Conservation (phyloP, 2,797 vertebrate species). For the Arctocebus calabarensis region DNA sequence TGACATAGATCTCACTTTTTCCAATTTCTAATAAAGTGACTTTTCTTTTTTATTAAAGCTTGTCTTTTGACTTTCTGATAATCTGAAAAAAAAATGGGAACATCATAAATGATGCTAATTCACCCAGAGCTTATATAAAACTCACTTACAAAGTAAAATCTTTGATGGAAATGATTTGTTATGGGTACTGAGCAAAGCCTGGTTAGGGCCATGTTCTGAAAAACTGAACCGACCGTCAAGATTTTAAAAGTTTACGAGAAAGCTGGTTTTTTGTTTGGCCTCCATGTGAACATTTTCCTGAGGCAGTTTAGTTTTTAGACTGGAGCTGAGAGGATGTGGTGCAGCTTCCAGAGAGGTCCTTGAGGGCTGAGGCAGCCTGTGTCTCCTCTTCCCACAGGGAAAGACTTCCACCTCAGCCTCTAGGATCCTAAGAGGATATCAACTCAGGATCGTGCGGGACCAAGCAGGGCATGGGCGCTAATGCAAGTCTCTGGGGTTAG, state of each 20-base stretch:
- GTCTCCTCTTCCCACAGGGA: not conserved
- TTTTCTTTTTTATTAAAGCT: conserved; percentile 45
- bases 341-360: not conserved
- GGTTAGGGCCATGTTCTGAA: not conserved
- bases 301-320: not conserved
- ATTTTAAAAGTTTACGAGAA: not conserved
- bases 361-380: not conserved
- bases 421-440: not conserved
- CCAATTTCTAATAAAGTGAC: conserved; percentile 40
- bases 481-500: not conserved
- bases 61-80: not conserved
- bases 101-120: not conserved
- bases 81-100: conserved; percentile 10
- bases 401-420: not conserved
- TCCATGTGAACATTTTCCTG: not conserved
- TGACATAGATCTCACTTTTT: not conserved
- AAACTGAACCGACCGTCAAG: not conserved
- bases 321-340: not conserved
- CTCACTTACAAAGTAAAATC: not conserved
- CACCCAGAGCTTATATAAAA: not conserved
- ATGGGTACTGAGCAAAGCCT: not conserved
- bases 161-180: not conserved
- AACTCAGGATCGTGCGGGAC: not conserved
- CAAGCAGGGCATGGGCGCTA: accelerated
- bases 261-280: not conserved